Evolutionary conservation across 1,140 invertebrate genomes (phyloP), one percentile per base, ranked within the genome.

Genomic region (Zaprionus ornatus): DNA sequence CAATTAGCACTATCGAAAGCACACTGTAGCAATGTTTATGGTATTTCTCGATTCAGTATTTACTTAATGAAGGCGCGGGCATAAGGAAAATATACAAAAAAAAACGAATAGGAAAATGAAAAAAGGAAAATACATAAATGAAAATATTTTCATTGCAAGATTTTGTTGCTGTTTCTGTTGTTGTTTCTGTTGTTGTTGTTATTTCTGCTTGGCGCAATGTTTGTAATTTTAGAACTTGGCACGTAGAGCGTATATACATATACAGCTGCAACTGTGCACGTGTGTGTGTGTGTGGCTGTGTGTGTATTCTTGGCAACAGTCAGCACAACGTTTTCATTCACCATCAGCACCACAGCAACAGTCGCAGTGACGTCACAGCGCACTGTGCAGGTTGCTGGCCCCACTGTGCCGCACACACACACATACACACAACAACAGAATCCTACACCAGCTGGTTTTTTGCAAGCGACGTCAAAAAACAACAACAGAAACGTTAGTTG

Each of bases 211-310:
- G 78, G 32, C 52, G 54, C 69, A 77, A 82, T 74, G 74, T 78
- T 57, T 76, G 85, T 85, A 85, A 88, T 90, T 90, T 90, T 90
- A 90, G 85, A 90, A 90, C 79, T 90, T 90, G 85, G 85, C 85
- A 88, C 85, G 71, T 74, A 70, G 72, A 27, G 10, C n/a, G 15
- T 35, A 5, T 10, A 69, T 61, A 75, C 35, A 32, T 69, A 21
- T 75, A 61, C 23, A 66, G 19, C 19, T 50, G 45, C 19, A 50
- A 23, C 45, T 19, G 56, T 59, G n/a, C n/a, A n/a, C n/a, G 56
- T 61, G 19, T 42, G 15, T 42, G 29, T 25, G 19, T 35, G 37
- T 54, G 29, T 32, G 27, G 65, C n/a, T 69, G 60, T 79, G 35
- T 64, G 29, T 67, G 57, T 64, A 48, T 74, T 70, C 71, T 79